Evolutionary conservation across 1,140 invertebrate species (phyloP), one percentile per base, ranked within the genome.

Genomic region (Nixonia krombeini): DNA sequence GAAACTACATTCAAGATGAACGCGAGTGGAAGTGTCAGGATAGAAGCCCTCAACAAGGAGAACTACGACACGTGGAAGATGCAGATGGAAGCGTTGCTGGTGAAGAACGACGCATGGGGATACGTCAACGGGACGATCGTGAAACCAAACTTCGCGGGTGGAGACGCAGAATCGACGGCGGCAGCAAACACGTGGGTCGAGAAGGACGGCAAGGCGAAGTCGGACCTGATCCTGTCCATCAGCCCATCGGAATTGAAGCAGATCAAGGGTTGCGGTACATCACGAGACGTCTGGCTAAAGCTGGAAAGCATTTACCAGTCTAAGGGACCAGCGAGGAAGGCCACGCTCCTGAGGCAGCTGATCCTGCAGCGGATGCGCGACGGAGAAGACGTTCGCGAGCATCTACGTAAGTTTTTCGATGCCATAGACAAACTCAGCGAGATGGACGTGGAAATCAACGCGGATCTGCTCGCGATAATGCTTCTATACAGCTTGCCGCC

Each of bases 221-320:
- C 73, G 0, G 70, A 73, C 21, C 10, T 75, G n/a, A 73, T 75
- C 1, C 26, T 75, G 0, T 12, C 55, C 1, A 72, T 72, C 0
- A 59, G 28, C 9, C 52, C 72, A 18, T 46, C 47, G 0, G 63
- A 75, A 53, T 28, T 75, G n/a, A 42, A 63, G 25, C 68, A 75
- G 29, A 61, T 74, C n/a, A 55, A 50, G n/a, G 41, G 41, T 23
- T 76, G 74, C 38, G 15, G 37, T 4, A 76, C 70, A 15, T 70
- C 71, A 1, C 28, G 61, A 0, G 66, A 72, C 6, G 37, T 79
- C 0, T 79, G 67, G 73, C 4, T 53, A 1, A 76, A 70, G 44
- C 18, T 76, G 3, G 41, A 75, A 28, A 13, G 10, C 1, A 63
- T 73, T 10, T 78, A 74, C 17, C 45, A 51, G 44, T 74, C 66